Evolutionary conservation across 2,888 invertebrate genomes (phyloP).

Genomic region (Lordiphosa fenestrarum): DNA sequence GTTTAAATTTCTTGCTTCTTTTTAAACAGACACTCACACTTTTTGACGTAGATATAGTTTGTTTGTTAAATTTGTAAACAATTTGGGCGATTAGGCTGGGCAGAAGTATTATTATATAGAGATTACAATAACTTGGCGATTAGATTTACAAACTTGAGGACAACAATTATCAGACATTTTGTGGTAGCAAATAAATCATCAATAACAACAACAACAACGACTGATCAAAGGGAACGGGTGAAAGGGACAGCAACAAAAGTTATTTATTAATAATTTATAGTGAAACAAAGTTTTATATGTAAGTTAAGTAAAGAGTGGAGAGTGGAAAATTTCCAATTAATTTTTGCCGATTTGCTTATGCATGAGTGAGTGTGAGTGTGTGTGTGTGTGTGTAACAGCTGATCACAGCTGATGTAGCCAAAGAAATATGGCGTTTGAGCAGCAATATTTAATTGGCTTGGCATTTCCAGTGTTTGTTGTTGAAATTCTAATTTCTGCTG

Average conservation of each 20-base stretch:
- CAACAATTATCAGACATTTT: slow-evolving; percentile 50
- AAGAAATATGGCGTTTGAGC: background rate
- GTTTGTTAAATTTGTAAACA: slow-evolving; percentile 32
- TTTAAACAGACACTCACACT: slow-evolving; percentile 1
- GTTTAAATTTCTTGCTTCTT: slow-evolving; percentile 11
- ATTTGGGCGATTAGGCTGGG: slow-evolving; percentile 37
- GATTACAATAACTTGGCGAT: slow-evolving; percentile 44
- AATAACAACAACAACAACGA: slow-evolving; percentile 24
- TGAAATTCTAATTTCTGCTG: slow-evolving; percentile 43
- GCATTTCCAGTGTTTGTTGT: slow-evolving; percentile 12
- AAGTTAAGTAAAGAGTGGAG: slow-evolving; percentile 19
- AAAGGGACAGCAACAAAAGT: too few species aligned
- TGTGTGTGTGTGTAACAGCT: slow-evolving; percentile 52
- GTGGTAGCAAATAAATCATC: slow-evolving; percentile 58
- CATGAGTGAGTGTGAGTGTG: slow-evolving; percentile 8
- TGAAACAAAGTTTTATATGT: slow-evolving; percentile 12
- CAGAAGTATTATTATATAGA: slow-evolving; percentile 30
- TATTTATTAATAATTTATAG: slow-evolving; percentile 15
- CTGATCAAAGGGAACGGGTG: too few species aligned
- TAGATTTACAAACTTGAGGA: slow-evolving; percentile 31
- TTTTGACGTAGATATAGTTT: background rate
- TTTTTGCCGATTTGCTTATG: slow-evolving; percentile 25
- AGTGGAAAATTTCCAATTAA: slow-evolving; percentile 65
- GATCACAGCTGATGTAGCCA: slow-evolving; percentile 46
- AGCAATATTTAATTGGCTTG: slow-evolving; percentile 4